phyloP scores from a whole-genome alignment of 2,113 vertebrate species.

The Gasterosteus nipponicus region DNA sequence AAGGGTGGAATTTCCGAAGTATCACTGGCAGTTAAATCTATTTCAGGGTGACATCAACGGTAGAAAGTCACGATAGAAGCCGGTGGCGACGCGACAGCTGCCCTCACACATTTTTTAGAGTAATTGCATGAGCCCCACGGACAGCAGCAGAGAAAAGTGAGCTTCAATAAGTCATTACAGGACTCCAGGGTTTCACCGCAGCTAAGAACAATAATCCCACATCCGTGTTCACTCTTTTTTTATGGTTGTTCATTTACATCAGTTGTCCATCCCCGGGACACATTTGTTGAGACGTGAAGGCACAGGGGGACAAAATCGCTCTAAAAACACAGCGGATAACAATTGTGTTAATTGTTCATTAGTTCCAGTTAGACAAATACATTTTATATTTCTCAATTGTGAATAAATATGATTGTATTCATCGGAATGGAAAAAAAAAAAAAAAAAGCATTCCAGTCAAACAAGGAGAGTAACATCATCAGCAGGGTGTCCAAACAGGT shows the following conservation, averaged over 20 bases:
- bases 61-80: conserved; percentile 45
- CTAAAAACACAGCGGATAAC: conserved; percentile 3
- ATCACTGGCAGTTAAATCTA: conserved; percentile 19
- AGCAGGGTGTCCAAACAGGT: conserved; percentile 69
- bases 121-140: conserved; percentile 67
- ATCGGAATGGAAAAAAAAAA: conserved; percentile 5
- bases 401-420: not conserved
- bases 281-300: conserved; percentile 20
- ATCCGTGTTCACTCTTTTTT: conserved; percentile 42
- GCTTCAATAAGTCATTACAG: conserved; percentile 65
- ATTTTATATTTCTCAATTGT: not conserved
- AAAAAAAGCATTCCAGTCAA: conserved; percentile 35
- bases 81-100: conserved; percentile 54
- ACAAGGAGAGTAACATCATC: conserved; percentile 55
- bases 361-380: not conserved
- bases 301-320: conserved; percentile 9
- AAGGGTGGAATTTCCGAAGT: conserved; percentile 30
- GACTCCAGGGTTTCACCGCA: conserved; percentile 43
- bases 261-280: not conserved
- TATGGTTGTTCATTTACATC: conserved; percentile 10
- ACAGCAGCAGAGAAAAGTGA: conserved; percentile 48
- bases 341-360: not conserved
- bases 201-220: conserved; percentile 51
- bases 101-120: conserved; percentile 65
- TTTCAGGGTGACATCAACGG: conserved; percentile 48